Conservation (phyloP, 2,113 vertebrate genomes). For the Athene cunicularia region DNA sequence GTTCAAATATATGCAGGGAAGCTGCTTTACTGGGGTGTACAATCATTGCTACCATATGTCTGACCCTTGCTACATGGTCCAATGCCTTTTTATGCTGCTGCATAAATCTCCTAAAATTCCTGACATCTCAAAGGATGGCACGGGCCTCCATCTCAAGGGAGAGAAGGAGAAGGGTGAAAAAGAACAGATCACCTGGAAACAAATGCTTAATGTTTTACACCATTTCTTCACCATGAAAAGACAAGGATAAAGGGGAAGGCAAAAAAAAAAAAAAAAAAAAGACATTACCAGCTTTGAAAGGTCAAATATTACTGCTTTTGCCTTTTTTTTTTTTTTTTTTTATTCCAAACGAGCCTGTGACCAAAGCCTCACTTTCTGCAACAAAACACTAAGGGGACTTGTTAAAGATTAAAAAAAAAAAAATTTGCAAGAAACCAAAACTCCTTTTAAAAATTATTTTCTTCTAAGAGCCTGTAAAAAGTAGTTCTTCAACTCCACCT, state of each 20-base stretch:
- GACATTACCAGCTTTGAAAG: not conserved
- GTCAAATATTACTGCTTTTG: not conserved
- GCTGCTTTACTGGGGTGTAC: not conserved
- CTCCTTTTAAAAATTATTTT: not conserved
- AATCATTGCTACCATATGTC: conserved; percentile 28
- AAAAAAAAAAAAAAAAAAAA: not conserved
- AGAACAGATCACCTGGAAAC: conserved; percentile 39
- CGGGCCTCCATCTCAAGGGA: not conserved
- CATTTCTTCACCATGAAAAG: not conserved
- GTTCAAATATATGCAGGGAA: not conserved
- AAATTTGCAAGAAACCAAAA: not conserved
- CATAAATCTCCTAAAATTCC: conserved; percentile 44
- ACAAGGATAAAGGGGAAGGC: not conserved
- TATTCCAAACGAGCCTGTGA: not conserved
- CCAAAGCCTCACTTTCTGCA: not conserved
- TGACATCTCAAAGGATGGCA: conserved; percentile 17
- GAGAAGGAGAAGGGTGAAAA: not conserved
- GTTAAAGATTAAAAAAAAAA: not conserved
- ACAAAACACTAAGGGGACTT: not conserved
- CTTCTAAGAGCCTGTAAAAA: not conserved
- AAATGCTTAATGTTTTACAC: not conserved
- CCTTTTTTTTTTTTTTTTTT: not conserved
- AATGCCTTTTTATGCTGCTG: conserved; percentile 1
- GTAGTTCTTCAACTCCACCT: not conserved
- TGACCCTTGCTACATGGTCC: not conserved